Conservation (phyloP, 2,113 vertebrate genomes). For the Indicator indicator region DNA sequence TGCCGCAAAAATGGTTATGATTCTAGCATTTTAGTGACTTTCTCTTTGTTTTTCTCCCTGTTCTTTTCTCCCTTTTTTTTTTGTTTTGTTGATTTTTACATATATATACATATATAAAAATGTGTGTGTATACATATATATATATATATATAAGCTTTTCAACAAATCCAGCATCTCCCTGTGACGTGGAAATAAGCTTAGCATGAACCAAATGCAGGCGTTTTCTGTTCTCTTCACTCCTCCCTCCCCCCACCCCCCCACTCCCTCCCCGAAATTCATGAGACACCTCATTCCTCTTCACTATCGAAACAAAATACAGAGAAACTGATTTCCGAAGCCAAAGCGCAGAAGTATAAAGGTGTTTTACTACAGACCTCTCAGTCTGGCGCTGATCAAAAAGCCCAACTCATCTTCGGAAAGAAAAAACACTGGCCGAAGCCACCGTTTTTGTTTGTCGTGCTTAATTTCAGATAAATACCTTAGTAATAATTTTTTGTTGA, state of each 20-base stretch:
- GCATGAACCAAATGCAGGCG: not conserved
- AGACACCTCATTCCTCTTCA: not conserved
- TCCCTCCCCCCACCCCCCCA: not conserved
- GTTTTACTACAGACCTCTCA: constrained; percentile 69
- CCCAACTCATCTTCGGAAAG: constrained; percentile 31
- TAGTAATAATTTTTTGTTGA: not conserved
- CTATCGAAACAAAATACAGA: constrained; percentile 45
- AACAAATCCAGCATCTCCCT: constrained; percentile 15
- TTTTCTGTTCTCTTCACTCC: not conserved
- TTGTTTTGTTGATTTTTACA: not conserved
- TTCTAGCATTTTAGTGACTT: not conserved
- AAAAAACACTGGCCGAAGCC: not conserved
- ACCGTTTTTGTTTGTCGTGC: not conserved
- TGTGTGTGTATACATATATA: not conserved
- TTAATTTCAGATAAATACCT: constrained; percentile 21
- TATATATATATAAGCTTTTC: not conserved
- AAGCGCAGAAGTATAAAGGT: constrained; percentile 49
- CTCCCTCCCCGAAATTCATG: not conserved
- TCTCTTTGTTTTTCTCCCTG: not conserved
- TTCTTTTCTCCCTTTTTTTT: not conserved
- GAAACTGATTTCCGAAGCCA: constrained; percentile 53
- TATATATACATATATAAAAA: no score
- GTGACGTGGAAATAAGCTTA: constrained; percentile 41
- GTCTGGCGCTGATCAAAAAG: constrained; percentile 38
- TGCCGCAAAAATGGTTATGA: not conserved